Evolutionary conservation across 92 coral and sea anemone species (phyloP).

Genomic region (Blastomussa wellsi): DNA sequence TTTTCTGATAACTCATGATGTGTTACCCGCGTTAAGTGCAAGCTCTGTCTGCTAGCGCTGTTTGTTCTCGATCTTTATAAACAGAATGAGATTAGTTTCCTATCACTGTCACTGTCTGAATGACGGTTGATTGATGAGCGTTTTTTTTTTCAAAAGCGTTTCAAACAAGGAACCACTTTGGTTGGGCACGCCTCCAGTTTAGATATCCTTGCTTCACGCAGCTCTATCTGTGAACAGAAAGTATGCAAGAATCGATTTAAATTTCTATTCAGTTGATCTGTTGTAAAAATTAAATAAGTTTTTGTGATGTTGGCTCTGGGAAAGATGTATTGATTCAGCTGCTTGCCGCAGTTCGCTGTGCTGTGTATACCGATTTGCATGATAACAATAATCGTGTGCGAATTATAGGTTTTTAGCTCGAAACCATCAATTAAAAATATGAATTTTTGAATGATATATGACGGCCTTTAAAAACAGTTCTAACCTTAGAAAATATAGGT

Average conservation of each 20-base stretch:
- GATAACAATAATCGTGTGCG: neutral
- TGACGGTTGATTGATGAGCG: neutral
- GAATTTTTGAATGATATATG: neutral
- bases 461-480: neutral
- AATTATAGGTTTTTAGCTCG: neutral
- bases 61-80: neutral
- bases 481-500: neutral
- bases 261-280: neutral
- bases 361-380: conserved; percentile 2
- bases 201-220: neutral
- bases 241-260: neutral
- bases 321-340: neutral
- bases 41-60: neutral
- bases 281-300: neutral
- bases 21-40: neutral
- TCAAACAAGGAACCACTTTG: neutral
- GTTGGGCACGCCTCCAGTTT: neutral
- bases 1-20: neutral
- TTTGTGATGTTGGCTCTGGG: neutral
- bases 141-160: neutral
- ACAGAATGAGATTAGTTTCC: neutral
- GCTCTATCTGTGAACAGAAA: neutral
- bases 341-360: neutral
- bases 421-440: neutral
- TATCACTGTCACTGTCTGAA: neutral